Conservation (phyloP, 2,797 vertebrate species). For the Eleutherodactylus coqui region DNA sequence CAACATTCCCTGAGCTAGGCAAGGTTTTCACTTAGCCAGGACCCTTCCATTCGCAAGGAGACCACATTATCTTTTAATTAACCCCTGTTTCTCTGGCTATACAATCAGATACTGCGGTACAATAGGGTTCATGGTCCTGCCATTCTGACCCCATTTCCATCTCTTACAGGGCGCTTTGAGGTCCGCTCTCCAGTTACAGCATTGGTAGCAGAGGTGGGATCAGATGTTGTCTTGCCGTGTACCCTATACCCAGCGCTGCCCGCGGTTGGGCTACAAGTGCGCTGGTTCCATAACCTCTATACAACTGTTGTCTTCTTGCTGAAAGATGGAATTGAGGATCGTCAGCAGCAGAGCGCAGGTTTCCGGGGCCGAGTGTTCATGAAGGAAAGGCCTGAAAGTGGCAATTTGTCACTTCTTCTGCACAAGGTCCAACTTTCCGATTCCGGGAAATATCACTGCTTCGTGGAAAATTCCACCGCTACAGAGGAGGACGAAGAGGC, state of each 20-base stretch:
- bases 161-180: conserved; percentile 18
- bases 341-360: conserved; percentile 32
- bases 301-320: conserved; percentile 31
- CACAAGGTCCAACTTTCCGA: conserved; percentile 23
- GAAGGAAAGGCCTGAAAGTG: background rate
- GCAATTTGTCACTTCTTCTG: conserved; percentile 38
- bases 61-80: too few relatives aligned
- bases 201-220: conserved; percentile 50
- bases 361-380: conserved; percentile 23
- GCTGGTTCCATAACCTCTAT: conserved; percentile 32
- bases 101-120: too few relatives aligned
- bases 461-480: conserved; percentile 39
- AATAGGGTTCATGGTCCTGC: background rate
- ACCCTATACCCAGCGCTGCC: conserved; percentile 1
- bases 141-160: background rate
- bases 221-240: conserved; percentile 43
- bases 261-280: conserved; percentile 12
- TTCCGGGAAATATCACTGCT: conserved; percentile 51
- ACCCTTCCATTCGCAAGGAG: too few relatives aligned
- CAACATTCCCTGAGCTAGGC: too few relatives aligned
- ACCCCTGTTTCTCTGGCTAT: too few relatives aligned
- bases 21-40: too few relatives aligned
- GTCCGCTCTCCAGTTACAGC: background rate
- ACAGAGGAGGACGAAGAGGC: conserved; percentile 13
- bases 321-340: conserved; percentile 39